These are phyloP conservation scores for Drosophila testacea DNA, from an alignment of 2,888 invertebrate species.

Conservation along the genomic window DNA sequence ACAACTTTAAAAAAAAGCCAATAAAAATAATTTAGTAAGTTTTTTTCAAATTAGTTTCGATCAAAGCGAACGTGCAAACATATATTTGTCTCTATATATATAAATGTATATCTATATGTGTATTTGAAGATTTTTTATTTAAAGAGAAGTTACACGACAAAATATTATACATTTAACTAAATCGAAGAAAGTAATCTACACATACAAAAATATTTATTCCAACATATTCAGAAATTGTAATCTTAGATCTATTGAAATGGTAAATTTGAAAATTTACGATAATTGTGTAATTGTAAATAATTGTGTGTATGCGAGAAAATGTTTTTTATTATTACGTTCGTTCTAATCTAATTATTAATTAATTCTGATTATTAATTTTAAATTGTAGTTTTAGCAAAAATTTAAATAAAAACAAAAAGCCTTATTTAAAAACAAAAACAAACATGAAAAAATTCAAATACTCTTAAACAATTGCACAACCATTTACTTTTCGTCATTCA, in stretches of 20 bases:
- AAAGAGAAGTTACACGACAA: conserved; percentile 33
- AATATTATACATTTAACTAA: conserved; percentile 31
- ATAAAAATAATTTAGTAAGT: background rate
- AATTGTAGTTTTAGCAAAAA: conserved; percentile 79
- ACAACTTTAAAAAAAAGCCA: background rate
- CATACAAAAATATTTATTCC: conserved; percentile 69
- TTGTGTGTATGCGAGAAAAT: conserved; percentile 53
- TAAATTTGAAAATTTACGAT: conserved; percentile 54
- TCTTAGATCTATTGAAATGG: conserved; percentile 48
- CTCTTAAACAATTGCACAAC: conserved; percentile 44
- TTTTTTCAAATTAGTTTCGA: conserved; percentile 8
- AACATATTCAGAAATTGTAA: conserved; percentile 62
- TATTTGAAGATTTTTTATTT: conserved; percentile 8
- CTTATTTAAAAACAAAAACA: conserved; percentile 72
- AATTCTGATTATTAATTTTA: conserved; percentile 78
- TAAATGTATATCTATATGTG: conserved; percentile 2
- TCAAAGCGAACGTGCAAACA: conserved; percentile 24
- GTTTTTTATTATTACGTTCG: conserved; percentile 75
- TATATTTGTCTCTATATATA: conserved; percentile 4
- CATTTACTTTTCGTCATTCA: conserved; percentile 54
- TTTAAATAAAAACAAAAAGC: conserved; percentile 78
- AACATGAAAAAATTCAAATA: conserved; percentile 30
- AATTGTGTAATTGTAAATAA: conserved; percentile 67
- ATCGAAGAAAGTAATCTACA: conserved; percentile 32
- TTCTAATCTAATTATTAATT: conserved; percentile 69